Percentiles rank a stretch among this genome's conserved stretches.
These are phyloP conservation scores for Aproaerema taeniolella DNA, from an alignment of 2,888 invertebrate species.

Conservation along the genomic window DNA sequence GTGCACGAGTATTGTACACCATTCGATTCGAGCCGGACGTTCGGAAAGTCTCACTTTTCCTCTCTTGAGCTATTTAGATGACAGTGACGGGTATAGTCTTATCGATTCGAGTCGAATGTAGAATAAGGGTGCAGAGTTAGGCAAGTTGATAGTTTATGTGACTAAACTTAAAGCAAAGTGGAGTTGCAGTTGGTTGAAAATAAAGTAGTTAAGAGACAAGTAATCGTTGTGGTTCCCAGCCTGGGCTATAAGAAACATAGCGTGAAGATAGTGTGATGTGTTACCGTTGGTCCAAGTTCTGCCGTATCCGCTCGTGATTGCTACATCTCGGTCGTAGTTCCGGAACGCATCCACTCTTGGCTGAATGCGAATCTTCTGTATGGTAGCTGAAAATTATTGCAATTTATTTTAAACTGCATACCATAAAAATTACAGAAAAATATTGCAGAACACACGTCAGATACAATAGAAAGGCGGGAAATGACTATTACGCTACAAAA, in stretches of 20 bases:
- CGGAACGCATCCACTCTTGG: conserved; percentile 37
- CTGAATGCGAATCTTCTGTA: conserved; percentile 49
- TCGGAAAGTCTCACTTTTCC: neutral
- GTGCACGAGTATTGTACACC: neutral
- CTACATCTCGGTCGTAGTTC: conserved; percentile 35
- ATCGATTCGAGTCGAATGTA: neutral
- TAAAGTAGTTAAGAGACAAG: neutral
- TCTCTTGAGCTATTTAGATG: neutral
- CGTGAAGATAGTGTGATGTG: neutral
- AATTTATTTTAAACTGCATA: too few relatives aligned
- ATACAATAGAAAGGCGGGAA: neutral
- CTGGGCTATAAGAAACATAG: neutral
- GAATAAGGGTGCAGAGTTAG: neutral
- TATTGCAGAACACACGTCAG: neutral
- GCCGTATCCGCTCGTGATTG: conserved; percentile 56
- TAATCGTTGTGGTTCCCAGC: neutral
- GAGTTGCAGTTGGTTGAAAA: neutral
- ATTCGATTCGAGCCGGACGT: neutral
- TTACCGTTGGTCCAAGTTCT: conserved; percentile 55
- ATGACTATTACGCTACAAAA: neutral
- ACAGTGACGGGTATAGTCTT: neutral
- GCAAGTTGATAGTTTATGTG: too few relatives aligned
- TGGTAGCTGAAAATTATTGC: conserved; percentile 34
- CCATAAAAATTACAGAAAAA: too few relatives aligned
- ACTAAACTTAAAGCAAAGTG: too few relatives aligned